Percentiles rank a stretch among this genome's conserved stretches.
These are phyloP conservation scores for Sinelater perroti DNA, from an alignment of 2,888 invertebrate genomes.

Conservation along the genomic window DNA sequence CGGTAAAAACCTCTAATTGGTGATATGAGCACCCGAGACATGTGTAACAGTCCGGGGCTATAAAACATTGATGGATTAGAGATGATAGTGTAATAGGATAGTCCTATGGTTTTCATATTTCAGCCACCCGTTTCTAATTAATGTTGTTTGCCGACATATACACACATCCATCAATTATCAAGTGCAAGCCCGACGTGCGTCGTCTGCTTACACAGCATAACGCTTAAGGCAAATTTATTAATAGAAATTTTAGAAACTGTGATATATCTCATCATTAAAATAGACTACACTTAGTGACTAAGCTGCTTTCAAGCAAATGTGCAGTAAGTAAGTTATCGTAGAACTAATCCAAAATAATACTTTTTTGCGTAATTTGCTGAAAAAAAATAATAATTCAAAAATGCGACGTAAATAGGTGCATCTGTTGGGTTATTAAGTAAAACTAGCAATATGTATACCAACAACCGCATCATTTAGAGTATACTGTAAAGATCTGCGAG, in stretches of 20 bases:
- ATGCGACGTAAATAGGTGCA: no score
- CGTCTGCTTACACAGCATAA: conserved; percentile 17
- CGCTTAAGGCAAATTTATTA: conserved; percentile 26
- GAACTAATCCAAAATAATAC: no score
- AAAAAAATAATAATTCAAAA: no score
- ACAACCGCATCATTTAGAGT: no score
- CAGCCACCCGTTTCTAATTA: conserved; percentile 38
- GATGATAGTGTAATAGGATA: conserved; percentile 27
- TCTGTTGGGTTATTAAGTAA: no score
- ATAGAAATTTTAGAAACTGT: conserved; percentile 11
- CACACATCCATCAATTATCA: conserved; percentile 41
- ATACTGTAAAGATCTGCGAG: no score
- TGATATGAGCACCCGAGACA: no score
- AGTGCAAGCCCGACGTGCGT: conserved; percentile 35
- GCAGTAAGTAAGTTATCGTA: no score
- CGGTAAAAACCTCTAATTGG: background rate
- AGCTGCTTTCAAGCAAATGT: no score
- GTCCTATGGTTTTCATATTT: conserved; percentile 32
- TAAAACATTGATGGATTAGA: conserved; percentile 23
- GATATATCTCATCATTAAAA: conserved; percentile 1
- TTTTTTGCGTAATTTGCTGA: no score
- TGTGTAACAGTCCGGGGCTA: no score
- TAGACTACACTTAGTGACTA: conserved; percentile 2
- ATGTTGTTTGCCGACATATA: conserved; percentile 38
- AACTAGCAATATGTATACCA: no score